Base-by-base conservation (phyloP, 1,140 invertebrate genomes). In the Pseudomyrmex gracilis region DNA sequence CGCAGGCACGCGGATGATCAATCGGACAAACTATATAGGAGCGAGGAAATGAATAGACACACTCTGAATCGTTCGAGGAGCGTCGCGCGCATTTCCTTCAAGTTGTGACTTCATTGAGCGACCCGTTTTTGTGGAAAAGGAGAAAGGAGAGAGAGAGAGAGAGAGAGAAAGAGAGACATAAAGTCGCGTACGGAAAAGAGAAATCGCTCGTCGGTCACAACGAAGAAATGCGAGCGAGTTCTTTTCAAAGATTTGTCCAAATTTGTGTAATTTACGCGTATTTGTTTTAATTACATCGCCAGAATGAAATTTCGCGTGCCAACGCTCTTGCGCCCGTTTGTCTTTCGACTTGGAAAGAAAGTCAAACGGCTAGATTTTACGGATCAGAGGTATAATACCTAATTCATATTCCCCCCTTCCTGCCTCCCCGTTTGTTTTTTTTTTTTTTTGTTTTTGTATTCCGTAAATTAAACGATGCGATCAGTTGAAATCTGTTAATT, bases 1-100 rank as follows among this genome's bases (percentile, higher is more conserved):
- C 67, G 70, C 47, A 64, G 51, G 15, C 57, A 82, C 10, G 24
- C 58, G 13, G 15, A 45, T 13, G 7, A 71, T 82, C 20, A 34
- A 34, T 34, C 20, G 43, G 9, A 2, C n/a, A 12, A 60, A 47
- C 34, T 47, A 12, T 78, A 34, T 34, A 34, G 34, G 10, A 10
- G 15, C 7, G 20, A 15, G n/a, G 15, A 66, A 77, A 45, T 53
- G 24, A 76, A 73, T 58, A 34, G 17, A 53, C 12, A 53, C 12
- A n/a, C 43, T 7, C 43, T 20, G 17, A 1, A 43, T 64, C 22
- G 24, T n/a, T 5, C 2, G 24, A 20, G 24, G 43, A 57, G 8
- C 7, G 5, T 71, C 10, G 15, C 9, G n/a, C 24, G 15, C 55
- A 47, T 17, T 10, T 24, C 9, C 3, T 20, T 20, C 7, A 10